Conservation (phyloP, 2,888 invertebrate species). For the Cephus runcator region DNA sequence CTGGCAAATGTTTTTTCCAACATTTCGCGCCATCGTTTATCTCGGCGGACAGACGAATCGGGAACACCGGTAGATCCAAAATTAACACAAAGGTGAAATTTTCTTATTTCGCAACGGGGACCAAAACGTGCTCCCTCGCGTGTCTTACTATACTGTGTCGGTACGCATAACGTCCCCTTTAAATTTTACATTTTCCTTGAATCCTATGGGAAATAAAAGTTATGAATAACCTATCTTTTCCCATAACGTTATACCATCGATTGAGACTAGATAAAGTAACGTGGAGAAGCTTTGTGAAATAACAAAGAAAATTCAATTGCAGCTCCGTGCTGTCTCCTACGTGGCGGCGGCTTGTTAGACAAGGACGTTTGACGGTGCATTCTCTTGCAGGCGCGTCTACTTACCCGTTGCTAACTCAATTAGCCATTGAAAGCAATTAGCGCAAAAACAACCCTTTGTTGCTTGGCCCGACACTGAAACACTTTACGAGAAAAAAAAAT, state of each 20-base stretch:
- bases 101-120: neutral
- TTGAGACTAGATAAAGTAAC: neutral
- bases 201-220: neutral
- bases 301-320: neutral
- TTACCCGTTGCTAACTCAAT: slow-evolving; percentile 24
- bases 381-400: slow-evolving; percentile 36
- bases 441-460: slow-evolving; percentile 37
- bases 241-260: neutral
- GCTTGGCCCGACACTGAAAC: slow-evolving; percentile 1
- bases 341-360: slow-evolving; percentile 23
- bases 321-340: neutral
- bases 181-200: neutral
- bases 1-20: neutral
- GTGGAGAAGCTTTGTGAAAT: neutral
- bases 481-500: slow-evolving; percentile 12
- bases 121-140: neutral
- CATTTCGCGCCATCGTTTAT: neutral
- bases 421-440: slow-evolving; percentile 42
- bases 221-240: neutral
- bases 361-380: slow-evolving; percentile 29
- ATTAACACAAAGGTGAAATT: neutral
- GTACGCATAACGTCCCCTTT: neutral
- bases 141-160: no score
- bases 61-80: neutral
- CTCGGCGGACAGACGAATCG: neutral